Percentiles rank a stretch among this genome's conserved stretches.
These are phyloP conservation scores for Fulmarus glacialis DNA, from an alignment of 2,113 vertebrate species.

Conservation along the genomic window DNA sequence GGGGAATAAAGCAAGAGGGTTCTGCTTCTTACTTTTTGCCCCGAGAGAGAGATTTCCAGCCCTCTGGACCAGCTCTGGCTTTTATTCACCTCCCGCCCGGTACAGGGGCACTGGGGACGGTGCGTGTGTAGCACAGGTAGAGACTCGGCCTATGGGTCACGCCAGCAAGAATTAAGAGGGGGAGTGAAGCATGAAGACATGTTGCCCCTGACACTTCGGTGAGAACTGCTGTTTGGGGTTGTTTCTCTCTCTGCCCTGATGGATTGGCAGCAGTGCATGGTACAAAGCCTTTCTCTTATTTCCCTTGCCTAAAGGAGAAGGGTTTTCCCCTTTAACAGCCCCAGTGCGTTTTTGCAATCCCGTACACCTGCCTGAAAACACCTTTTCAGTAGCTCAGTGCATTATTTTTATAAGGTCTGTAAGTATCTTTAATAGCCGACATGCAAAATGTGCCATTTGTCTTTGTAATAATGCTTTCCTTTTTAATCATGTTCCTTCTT, in stretches of 20 bases:
- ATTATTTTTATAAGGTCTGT: constrained; percentile 16
- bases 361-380: neutral
- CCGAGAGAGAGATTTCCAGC: neutral
- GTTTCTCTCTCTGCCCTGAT: neutral
- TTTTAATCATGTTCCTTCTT: constrained; percentile 45
- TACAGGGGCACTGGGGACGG: accelerated
- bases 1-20: neutral
- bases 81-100: neutral
- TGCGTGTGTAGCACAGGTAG: neutral
- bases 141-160: neutral
- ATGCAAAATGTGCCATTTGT: constrained; percentile 49
- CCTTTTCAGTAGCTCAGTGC: neutral
- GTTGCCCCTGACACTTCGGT: neutral
- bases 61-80: neutral
- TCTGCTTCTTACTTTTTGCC: neutral
- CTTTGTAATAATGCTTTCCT: constrained; percentile 52
- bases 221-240: neutral
- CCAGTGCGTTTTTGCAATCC: neutral
- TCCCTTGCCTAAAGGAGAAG: neutral
- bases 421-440: neutral
- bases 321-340: neutral
- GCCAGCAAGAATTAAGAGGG: neutral
- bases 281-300: neutral
- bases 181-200: neutral
- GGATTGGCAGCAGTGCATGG: neutral